These are phyloP conservation scores for Microctenopoma steveboyesi DNA, from an alignment of 2,797 vertebrate genomes.

Conservation along the genomic window DNA sequence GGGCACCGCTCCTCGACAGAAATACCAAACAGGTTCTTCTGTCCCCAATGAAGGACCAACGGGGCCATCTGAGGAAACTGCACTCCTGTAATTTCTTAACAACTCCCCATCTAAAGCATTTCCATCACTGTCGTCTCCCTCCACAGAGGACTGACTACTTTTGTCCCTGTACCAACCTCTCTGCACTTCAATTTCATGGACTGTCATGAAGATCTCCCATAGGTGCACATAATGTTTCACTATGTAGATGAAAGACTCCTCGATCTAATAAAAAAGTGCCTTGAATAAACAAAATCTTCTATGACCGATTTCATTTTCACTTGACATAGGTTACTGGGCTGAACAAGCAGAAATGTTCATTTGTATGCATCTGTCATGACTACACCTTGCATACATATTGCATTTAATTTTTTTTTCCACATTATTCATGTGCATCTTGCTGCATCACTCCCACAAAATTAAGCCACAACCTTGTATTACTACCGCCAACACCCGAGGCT, in stretches of 20 bases:
- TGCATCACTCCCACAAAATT: constrained; percentile 37
- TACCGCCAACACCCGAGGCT: constrained; percentile 53
- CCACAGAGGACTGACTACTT: constrained; percentile 48
- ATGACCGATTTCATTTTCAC: background rate
- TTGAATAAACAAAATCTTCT: background rate
- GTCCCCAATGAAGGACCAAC: constrained; percentile 33
- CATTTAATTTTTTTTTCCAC: background rate
- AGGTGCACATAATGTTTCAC: constrained; percentile 29
- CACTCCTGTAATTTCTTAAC: constrained; percentile 55
- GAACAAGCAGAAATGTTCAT: background rate
- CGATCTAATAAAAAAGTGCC: constrained; percentile 9
- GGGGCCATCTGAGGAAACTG: constrained; percentile 55
- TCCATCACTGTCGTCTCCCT: constrained; percentile 61
- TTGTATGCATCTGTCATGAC: background rate
- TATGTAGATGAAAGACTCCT: constrained; percentile 15
- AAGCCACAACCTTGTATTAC: constrained; percentile 27
- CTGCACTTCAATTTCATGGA: constrained; percentile 61
- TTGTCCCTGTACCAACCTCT: constrained; percentile 36
- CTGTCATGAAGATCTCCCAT: constrained; percentile 49
- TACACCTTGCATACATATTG: background rate
- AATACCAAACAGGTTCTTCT: constrained; percentile 66
- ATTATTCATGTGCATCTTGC: constrained; percentile 32
- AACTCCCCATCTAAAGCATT: constrained; percentile 52
- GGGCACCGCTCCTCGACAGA: constrained; percentile 54
- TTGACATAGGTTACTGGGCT: background rate